phyloP scores from a whole-genome alignment of 2,113 vertebrate genomes.

The Athene cunicularia region DNA sequence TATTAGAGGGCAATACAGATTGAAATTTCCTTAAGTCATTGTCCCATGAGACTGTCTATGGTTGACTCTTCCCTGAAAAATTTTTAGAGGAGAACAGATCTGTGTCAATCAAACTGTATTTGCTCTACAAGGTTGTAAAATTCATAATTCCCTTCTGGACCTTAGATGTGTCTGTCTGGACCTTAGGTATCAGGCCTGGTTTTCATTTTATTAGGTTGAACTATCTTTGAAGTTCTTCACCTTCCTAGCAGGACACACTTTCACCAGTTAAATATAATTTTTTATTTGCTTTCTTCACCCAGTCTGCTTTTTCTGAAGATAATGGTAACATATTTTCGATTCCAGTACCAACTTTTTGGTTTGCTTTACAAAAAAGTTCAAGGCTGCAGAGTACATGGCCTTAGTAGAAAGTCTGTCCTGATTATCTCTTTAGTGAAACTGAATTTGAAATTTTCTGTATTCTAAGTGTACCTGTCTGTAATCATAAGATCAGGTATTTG shows the following conservation, averaged over 20 bases:
- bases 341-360: not conserved
- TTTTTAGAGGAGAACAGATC: not conserved
- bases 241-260: not conserved
- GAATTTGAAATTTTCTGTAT: conserved; percentile 40
- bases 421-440: conserved; percentile 27
- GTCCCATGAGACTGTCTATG: not conserved
- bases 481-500: conserved; percentile 7
- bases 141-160: not conserved
- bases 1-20: not conserved
- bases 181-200: not conserved
- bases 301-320: not conserved
- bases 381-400: not conserved
- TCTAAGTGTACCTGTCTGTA: conserved; percentile 43
- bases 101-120: not conserved
- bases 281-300: not conserved
- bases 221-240: not conserved
- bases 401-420: not conserved
- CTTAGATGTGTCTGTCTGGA: not conserved
- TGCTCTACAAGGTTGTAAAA: not conserved
- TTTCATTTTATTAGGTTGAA: not conserved
- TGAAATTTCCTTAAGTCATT: not conserved
- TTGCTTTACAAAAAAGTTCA: not conserved
- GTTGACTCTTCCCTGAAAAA: not conserved
- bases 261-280: not conserved
- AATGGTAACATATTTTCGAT: not conserved